A percentile compares a stretch with the other conserved stretches of the same genome.
phyloP scores from a whole-genome alignment of 2,888 invertebrate species.

The Platycnemis pennipes region DNA sequence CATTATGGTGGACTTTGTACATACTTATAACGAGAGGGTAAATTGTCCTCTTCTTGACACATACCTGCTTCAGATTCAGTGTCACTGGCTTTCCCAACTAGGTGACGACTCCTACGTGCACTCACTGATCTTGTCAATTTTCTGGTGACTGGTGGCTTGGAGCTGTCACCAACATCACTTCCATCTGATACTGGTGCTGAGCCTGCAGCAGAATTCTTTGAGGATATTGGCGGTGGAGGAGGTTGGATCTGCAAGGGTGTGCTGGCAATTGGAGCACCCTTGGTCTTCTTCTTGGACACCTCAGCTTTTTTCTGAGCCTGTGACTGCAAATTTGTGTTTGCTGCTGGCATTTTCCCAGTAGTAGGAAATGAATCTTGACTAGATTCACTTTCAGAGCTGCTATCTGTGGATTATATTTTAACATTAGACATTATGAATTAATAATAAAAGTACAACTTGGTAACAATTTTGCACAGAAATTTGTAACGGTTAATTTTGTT shows the following conservation, averaged over 20 bases:
- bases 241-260: constrained; percentile 67
- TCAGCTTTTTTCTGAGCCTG: constrained; percentile 70
- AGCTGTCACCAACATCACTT: constrained; percentile 40
- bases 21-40: no score
- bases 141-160: constrained; percentile 80
- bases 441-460: no score
- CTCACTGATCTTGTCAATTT: constrained; percentile 87
- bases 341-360: constrained; percentile 15
- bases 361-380: constrained; percentile 65
- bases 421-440: not conserved
- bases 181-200: constrained; percentile 53
- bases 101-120: constrained; percentile 79
- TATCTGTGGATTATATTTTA: constrained; percentile 72
- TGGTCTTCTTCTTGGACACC: constrained; percentile 69
- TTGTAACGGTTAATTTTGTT: no score
- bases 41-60: no score
- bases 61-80: constrained; percentile 76
- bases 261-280: constrained; percentile 6
- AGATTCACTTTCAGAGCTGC: constrained; percentile 74
- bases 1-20: no score
- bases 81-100: constrained; percentile 72
- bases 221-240: constrained; percentile 72
- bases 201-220: constrained; percentile 78
- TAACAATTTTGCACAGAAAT: no score
- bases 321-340: constrained; percentile 65